These are phyloP conservation scores for Chaetura pelagica DNA, from an alignment of 2,113 vertebrate genomes.

Conservation along the genomic window DNA sequence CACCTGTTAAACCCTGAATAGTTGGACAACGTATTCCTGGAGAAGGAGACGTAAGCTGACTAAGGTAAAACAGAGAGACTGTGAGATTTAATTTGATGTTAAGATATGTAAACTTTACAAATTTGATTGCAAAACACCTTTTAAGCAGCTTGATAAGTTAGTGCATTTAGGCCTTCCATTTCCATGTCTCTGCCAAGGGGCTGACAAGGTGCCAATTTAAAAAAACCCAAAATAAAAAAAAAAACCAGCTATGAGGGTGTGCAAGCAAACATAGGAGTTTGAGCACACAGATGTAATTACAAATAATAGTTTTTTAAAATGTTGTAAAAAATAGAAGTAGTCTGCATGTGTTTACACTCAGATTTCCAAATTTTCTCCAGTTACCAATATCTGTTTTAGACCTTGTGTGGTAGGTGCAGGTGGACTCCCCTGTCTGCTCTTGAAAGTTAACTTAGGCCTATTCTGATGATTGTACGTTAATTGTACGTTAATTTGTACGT, in stretches of 20 bases:
- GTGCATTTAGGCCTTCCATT: background rate
- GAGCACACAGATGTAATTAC: background rate
- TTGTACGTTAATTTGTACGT: background rate
- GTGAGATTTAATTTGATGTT: slow-evolving; percentile 10
- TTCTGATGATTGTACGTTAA: background rate
- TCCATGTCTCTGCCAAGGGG: background rate
- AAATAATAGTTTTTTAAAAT: background rate
- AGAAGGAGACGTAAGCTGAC: slow-evolving; percentile 34
- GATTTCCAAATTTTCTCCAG: background rate
- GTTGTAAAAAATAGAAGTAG: background rate
- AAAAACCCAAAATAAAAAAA: background rate
- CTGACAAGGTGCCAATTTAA: background rate
- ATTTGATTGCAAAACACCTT: background rate
- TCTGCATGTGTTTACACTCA: background rate
- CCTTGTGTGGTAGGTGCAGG: background rate
- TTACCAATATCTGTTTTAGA: background rate
- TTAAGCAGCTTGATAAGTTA: background rate
- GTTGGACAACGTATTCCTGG: slow-evolving; percentile 47
- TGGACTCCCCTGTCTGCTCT: background rate
- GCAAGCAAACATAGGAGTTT: background rate
- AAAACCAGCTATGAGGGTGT: background rate
- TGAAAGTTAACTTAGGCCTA: background rate
- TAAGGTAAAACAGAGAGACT: slow-evolving; percentile 38
- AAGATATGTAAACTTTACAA: background rate
- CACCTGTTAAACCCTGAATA: slow-evolving; percentile 40